Evolutionary conservation across 2,797 vertebrate genomes (phyloP).

Genomic region (Notolepis coatsorum): DNA sequence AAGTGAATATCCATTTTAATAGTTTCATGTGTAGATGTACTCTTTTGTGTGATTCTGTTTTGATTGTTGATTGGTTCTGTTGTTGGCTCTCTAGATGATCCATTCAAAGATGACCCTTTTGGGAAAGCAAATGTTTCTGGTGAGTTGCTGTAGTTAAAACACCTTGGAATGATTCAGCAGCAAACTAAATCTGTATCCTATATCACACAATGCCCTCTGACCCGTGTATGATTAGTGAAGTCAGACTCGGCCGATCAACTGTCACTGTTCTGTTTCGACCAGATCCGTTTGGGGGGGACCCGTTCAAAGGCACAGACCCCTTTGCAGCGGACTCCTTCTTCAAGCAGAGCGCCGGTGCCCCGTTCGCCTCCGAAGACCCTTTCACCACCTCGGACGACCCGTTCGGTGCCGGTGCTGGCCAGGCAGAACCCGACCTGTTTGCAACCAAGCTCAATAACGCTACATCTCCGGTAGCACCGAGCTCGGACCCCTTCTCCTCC

Average conservation of each 20-base stretch:
- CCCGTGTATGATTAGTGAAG: background rate
- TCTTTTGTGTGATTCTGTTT: background rate
- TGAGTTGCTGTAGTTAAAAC: constrained; percentile 57
- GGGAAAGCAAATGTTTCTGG: constrained; percentile 88
- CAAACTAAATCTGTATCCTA: background rate
- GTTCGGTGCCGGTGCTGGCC: constrained; percentile 61
- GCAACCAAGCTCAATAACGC: constrained; percentile 62
- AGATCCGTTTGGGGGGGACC: constrained; percentile 97
- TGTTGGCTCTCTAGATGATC: constrained; percentile 83
- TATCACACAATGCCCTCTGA: background rate
- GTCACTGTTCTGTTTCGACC: background rate
- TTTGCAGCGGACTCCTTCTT: constrained; percentile 95
- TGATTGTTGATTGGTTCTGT: background rate
- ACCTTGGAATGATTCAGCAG: background rate
- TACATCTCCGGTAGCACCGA: constrained; percentile 37
- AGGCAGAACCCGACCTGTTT: constrained; percentile 76
- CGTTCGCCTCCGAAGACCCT: constrained; percentile 87
- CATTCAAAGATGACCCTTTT: constrained; percentile 97
- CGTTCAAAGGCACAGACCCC: constrained; percentile 97
- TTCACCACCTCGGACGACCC: constrained; percentile 81
- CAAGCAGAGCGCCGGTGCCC: constrained; percentile 82
- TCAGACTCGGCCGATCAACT: no score
- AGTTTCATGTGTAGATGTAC: constrained; percentile 2
- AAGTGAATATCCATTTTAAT: no score
- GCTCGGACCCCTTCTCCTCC: constrained; percentile 68